Evolutionary conservation across 2,797 vertebrate species (phyloP).

Genomic region (Gastrophryne carolinensis): DNA sequence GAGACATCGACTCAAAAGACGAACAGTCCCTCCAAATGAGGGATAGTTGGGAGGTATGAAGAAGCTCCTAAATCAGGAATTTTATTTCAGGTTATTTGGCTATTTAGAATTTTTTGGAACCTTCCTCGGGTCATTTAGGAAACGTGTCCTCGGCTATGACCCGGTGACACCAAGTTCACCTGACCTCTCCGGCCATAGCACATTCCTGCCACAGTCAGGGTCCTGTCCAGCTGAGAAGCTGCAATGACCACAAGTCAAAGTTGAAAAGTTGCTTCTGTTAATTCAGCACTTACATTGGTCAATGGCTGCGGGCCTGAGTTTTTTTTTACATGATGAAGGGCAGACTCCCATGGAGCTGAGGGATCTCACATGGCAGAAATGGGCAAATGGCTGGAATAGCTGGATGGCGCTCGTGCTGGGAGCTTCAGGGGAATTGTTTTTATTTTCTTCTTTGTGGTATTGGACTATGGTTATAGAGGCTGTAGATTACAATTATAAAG

Average conservation of each 20-base stretch:
- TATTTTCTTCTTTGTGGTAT: too few species aligned
- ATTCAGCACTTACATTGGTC: background rate
- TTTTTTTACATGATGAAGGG: constrained; percentile 13
- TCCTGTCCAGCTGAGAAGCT: constrained; percentile 3
- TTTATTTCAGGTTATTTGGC: background rate
- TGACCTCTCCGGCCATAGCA: constrained; percentile 21
- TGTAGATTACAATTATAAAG: too few species aligned
- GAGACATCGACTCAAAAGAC: too few species aligned
- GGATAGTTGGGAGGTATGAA: too few species aligned
- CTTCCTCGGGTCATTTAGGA: background rate
- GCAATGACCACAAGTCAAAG: background rate
- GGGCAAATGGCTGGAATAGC: background rate
- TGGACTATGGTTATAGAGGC: too few species aligned
- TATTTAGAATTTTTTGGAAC: background rate
- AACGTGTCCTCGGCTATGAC: background rate
- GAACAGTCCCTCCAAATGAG: too few species aligned
- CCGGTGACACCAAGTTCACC: constrained; percentile 8
- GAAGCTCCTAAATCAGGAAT: too few species aligned
- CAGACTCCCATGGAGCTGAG: background rate
- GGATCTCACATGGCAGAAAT: background rate
- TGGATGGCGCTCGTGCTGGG: too few species aligned
- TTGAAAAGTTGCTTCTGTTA: constrained; percentile 9
- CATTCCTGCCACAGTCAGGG: constrained; percentile 40
- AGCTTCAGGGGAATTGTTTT: too few species aligned
- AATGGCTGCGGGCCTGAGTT: background rate